Evolutionary conservation across 2,888 invertebrate species (phyloP), one percentile per base, ranked within the genome.

Genomic region (Acrobasis consociella): DNA sequence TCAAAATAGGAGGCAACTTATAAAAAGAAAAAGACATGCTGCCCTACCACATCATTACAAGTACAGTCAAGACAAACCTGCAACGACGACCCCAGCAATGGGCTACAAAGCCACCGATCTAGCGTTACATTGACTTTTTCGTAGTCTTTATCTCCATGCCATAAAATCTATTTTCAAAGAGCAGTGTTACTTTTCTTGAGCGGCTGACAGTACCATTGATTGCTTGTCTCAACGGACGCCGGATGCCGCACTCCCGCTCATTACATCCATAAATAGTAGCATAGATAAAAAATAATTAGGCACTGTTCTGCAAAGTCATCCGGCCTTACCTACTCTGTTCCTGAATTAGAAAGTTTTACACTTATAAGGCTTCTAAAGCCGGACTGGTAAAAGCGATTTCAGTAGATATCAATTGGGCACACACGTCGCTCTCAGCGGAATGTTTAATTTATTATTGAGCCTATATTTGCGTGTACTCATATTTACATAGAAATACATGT

Each of bases 251-350:
- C 65, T 70, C 62, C 66, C 64, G 62, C 67, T 69, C 64, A 64
- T 65, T 65, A 65, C 64, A 64, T 55, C 68, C 69, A 65, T 71
- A 72, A 64, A 71, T 66, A 72, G 66, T 67, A 69, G 74, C 75
- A 76, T 63, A 72, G 71, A 75, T 74, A 72, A 75, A 69, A 74
- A 73, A 71, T 73, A 74, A 74, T 76, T 74, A 75, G 68, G 69
- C 70, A 62, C 65, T 72, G 67, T 73, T 72, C 68, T 60, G 70
- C 72, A 69, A 68, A 65, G 68, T 72, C 73, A 71, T 66, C 69
- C 65, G 67, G 50, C 66, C 66, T 2, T 59, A 58, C 66, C 7
- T 59, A 58, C 66, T 68, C 69, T 69, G 50, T 64, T 67, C 64
- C 68, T 70, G 68, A 70, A 72, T 75, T 76, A 76, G 77, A 77